These are phyloP conservation scores for Temnothorax curvispinosus DNA, from an alignment of 1,140 invertebrate genomes.

Conservation along the genomic window DNA sequence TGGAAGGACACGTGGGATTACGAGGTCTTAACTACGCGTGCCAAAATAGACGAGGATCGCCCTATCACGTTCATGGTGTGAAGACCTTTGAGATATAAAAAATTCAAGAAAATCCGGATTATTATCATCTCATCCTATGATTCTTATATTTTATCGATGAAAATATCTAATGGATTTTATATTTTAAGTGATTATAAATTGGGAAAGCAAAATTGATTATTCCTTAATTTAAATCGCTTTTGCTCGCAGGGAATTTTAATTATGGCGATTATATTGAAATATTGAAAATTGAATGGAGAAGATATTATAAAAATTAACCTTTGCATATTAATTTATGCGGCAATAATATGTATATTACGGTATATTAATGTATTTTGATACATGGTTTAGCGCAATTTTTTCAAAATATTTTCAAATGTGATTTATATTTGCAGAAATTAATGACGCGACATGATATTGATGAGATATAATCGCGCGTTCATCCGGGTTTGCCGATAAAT, in stretches of 20 bases:
- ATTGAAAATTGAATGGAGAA: not conserved
- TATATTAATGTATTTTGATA: not conserved
- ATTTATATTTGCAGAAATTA: slow-evolving; percentile 20
- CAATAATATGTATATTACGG: not conserved
- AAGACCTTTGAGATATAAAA: slow-evolving; percentile 16
- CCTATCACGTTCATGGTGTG: slow-evolving; percentile 25
- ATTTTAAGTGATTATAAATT: not conserved
- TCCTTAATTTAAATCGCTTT: not conserved
- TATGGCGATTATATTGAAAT: not conserved
- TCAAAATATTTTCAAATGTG: not conserved
- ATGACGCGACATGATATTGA: slow-evolving; percentile 23
- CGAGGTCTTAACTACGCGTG: slow-evolving; percentile 72
- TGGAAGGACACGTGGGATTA: slow-evolving; percentile 71
- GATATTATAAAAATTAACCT: not conserved
- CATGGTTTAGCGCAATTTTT: not conserved
- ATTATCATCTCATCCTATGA: not conserved
- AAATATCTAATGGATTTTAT: not conserved
- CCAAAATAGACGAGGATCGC: slow-evolving; percentile 59
- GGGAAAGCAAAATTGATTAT: not conserved
- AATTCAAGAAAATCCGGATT: not conserved
- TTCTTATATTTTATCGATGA: not conserved
- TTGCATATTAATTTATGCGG: not conserved
- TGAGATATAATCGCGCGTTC: slow-evolving; percentile 28
- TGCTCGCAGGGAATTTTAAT: not conserved
- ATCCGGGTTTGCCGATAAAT: not conserved